A percentile compares a stretch with the other conserved stretches of the same genome.
Conservation (phyloP, 2,888 invertebrate genomes). For the Eustalomyia histrio region DNA sequence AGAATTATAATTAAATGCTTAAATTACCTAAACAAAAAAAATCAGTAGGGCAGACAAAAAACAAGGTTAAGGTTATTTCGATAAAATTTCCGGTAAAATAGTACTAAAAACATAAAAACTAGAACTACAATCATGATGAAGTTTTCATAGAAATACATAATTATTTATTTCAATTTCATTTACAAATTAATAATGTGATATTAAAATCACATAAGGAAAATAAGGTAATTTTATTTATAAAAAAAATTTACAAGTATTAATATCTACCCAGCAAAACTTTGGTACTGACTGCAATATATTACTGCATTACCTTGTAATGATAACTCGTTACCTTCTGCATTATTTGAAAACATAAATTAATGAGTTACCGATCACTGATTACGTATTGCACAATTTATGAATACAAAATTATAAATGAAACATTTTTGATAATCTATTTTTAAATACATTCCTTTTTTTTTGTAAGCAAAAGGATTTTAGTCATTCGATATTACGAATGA, state of each 20-base stretch:
- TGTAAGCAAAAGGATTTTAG: no score
- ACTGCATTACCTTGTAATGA: no score
- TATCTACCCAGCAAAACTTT: no score
- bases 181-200: neutral
- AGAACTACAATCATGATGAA: conserved; percentile 13
- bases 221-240: neutral
- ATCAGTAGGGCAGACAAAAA: conserved; percentile 14
- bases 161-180: neutral
- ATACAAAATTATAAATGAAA: no score
- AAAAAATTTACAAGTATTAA: neutral
- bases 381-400: no score
- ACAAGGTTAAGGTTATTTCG: conserved; percentile 59
- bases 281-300: no score
- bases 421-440: no score
- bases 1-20: conserved; percentile 40
- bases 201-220: neutral
- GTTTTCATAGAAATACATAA: neutral
- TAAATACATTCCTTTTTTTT: no score
- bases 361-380: no score
- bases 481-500: no score
- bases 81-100: conserved; percentile 43
- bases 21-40: conserved; percentile 32
- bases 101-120: conserved; percentile 9
- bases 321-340: no score
- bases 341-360: no score